A percentile compares a stretch with the other conserved stretches of the same genome.
Evolutionary conservation across 2,888 invertebrate genomes (phyloP).

Genomic region (Phyto melanocephala): DNA sequence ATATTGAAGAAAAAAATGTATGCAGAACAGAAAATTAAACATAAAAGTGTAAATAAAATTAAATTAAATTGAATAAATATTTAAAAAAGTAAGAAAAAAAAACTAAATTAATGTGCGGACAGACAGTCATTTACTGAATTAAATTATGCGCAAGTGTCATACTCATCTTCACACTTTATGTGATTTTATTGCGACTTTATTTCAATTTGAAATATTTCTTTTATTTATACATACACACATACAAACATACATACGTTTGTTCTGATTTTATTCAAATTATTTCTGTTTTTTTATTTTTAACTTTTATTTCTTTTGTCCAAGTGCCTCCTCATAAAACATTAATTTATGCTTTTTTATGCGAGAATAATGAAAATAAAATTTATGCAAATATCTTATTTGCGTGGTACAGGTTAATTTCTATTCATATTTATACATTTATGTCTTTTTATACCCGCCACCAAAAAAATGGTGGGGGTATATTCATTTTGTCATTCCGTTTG

Average conservation of each 20-base stretch:
- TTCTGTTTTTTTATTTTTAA: neutral
- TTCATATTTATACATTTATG: conserved; percentile 15
- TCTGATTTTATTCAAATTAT: neutral
- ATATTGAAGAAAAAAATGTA: neutral
- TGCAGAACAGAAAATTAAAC: neutral
- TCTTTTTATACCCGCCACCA: no score
- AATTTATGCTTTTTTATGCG: conserved; percentile 38
- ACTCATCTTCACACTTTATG: neutral
- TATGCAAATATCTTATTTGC: conserved; percentile 45
- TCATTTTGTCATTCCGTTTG: no score
- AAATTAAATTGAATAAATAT: conserved; percentile 31
- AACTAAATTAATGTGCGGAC: neutral
- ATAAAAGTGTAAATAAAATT: neutral
- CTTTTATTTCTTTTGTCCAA: neutral
- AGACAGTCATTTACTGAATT: neutral
- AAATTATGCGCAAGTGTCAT: neutral
- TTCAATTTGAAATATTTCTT: neutral
- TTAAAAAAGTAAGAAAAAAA: neutral
- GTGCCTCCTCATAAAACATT: conserved; percentile 20
- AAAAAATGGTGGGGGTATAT: no score
- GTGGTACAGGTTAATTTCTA: conserved; percentile 18
- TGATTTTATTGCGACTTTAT: neutral
- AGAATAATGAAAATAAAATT: conserved; percentile 31
- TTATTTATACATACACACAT: neutral
- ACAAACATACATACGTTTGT: neutral